Evolutionary conservation across 2,888 invertebrate genomes (phyloP).

Genomic region (Prosopocoilus inquinatus): DNA sequence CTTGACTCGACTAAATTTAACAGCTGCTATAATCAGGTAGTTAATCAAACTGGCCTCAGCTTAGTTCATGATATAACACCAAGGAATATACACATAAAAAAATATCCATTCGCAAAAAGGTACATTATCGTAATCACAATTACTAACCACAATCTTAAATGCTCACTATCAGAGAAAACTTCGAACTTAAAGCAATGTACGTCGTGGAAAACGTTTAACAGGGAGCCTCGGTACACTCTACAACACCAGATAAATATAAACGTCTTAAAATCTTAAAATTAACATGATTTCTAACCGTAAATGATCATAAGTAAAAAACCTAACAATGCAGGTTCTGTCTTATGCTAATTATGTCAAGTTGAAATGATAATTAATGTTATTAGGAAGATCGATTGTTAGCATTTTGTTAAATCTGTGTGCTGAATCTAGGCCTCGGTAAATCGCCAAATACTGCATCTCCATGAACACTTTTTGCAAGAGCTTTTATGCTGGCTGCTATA

Average conservation of each 20-base stretch:
- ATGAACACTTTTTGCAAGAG: slow-evolving; percentile 87
- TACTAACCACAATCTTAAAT: neutral
- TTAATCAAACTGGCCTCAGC: slow-evolving; percentile 1
- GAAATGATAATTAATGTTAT: too few species aligned
- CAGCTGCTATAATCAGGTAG: neutral
- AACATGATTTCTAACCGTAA: slow-evolving; percentile 13
- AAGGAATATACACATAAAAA: slow-evolving; percentile 2
- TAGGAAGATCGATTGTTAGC: too few species aligned
- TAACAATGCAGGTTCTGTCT: too few species aligned
- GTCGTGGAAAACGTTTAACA: neutral
- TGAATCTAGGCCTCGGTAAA: slow-evolving; percentile 80
- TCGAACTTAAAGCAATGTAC: neutral
- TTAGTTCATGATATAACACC: neutral
- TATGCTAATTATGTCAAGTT: too few species aligned
- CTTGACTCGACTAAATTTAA: neutral
- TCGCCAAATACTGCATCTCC: slow-evolving; percentile 86
- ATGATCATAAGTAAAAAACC: too few species aligned
- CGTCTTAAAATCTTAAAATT: neutral
- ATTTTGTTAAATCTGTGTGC: slow-evolving; percentile 71
- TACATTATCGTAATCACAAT: neutral
- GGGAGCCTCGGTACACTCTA: neutral
- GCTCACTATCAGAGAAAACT: neutral
- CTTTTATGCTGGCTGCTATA: slow-evolving; percentile 89
- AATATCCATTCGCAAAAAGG: neutral
- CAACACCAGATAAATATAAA: neutral